Evolutionary conservation across 2,888 invertebrate species (phyloP), one percentile per base, ranked within the genome.

Genomic region (Nemoura dubitans): DNA sequence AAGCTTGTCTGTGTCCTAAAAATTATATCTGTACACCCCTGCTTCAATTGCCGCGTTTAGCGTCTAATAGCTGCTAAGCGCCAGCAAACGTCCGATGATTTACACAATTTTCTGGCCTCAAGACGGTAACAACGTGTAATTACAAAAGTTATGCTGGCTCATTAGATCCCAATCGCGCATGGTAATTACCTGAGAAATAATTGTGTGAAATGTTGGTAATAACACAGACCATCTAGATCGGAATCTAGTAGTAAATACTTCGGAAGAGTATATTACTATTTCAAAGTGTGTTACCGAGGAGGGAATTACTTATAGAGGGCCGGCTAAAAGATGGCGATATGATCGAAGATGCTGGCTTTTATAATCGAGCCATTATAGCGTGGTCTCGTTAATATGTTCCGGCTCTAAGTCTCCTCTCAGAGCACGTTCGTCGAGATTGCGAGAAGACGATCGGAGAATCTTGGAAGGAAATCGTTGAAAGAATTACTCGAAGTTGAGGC

Each of bases 171-270:
- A 21, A 59, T 59, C 59, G 59, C 21, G 59, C 36, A 36, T 59
- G 21, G 59, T 21, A 3, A 59, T 59, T 59, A 59, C 21, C 59
- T 59, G 59, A 59, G 59, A 59, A 59, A 59, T 59, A 21, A 59
- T 59, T 59, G 59, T 21, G 21, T 59, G 59, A 59, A 59, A 59
- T 59, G 59, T 59, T 7, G 59, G 16, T 59, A 59, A 59, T 59
- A 59, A 59, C 59, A 59, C 59, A 59, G 59, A 21, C 59, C 59
- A 59, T 59, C 59, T 59, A 59, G 59, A 59, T 59, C 59, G 59
- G 59, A 59, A 59, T 59, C 59, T 59, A 10, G 59, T 59, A 21
- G 59, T 59, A 59, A 59, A 59, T 21, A 59, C 6, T 21, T 21
- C 10, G 59, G 59, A 3, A 10, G 59, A 59, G 16, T 59, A 36